Percentiles rank a stretch among this genome's conserved stretches.
Conservation (phyloP, 2,113 vertebrate species). For the Crypturellus undulatus region DNA sequence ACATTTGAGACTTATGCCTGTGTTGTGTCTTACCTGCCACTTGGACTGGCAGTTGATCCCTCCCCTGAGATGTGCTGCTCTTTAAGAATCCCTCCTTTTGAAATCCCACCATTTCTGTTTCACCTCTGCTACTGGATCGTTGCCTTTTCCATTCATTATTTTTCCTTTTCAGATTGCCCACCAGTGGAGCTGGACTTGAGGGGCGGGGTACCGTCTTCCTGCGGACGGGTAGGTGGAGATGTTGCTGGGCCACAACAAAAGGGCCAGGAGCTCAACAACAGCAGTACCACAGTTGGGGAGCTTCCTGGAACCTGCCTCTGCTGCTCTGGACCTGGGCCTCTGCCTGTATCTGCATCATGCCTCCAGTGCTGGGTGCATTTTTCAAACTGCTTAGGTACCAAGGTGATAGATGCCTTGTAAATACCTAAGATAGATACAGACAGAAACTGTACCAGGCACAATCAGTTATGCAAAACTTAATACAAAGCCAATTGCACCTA, state of each 20-base stretch:
- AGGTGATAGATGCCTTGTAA: constrained; percentile 68
- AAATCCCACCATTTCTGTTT: constrained; percentile 74
- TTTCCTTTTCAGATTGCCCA: constrained; percentile 66
- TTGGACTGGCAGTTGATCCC: constrained; percentile 76
- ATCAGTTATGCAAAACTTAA: constrained; percentile 61
- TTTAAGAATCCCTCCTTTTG: constrained; percentile 76
- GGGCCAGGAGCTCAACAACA: constrained; percentile 68
- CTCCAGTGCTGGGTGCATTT: constrained; percentile 67
- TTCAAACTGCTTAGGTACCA: constrained; percentile 73
- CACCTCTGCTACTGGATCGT: constrained; percentile 70
- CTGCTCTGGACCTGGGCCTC: constrained; percentile 66
- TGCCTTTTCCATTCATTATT: constrained; percentile 74
- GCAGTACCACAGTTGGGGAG: constrained; percentile 46
- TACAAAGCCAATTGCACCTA: constrained; percentile 52
- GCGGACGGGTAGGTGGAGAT: constrained; percentile 63
- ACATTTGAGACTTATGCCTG: constrained; percentile 64
- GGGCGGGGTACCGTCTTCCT: constrained; percentile 62
- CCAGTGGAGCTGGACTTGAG: constrained; percentile 60
- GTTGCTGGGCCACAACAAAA: constrained; percentile 66
- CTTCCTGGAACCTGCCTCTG: constrained; percentile 66
- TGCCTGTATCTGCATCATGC: constrained; percentile 68
- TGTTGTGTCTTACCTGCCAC: constrained; percentile 74
- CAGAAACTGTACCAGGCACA: constrained; percentile 70
- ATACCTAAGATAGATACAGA: constrained; percentile 76
- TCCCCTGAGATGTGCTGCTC: constrained; percentile 74